These are phyloP conservation scores for Chrysaora quinquecirrha DNA, from an alignment of 30 jellyfish, hydroid and myxozoan genomes.

Conservation along the genomic window DNA sequence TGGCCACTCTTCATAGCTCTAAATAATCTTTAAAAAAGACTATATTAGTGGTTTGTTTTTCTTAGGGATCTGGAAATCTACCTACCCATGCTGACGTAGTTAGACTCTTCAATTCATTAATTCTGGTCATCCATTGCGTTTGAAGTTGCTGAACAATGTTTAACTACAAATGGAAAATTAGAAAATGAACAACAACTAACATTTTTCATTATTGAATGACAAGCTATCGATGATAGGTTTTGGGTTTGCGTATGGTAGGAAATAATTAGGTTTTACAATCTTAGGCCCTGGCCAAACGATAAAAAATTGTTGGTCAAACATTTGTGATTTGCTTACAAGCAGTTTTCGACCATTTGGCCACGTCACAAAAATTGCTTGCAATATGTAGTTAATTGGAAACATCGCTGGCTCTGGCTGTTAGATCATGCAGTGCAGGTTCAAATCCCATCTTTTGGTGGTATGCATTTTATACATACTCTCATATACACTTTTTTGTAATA, in stretches of 20 bases:
- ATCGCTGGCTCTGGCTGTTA: neutral
- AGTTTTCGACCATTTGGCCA: no score
- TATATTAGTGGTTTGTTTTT: neutral
- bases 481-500: no score
- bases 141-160: neutral
- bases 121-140: neutral
- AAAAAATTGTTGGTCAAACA: no score
- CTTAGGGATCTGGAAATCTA: neutral
- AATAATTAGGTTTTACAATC: no score
- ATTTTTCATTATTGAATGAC: neutral
- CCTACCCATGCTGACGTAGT: conserved; percentile 2
- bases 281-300: no score
- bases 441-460: neutral
- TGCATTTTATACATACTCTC: neutral
- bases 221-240: no score
- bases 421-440: neutral
- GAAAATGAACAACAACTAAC: neutral
- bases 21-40: no score
- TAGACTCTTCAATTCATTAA: neutral
- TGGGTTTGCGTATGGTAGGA: no score
- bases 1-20: no score
- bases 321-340: no score
- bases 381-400: neutral
- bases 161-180: neutral
- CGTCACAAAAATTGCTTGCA: neutral